phyloP scores from a whole-genome alignment of 2,797 vertebrate species.

The Ptychadena robeensis region DNA sequence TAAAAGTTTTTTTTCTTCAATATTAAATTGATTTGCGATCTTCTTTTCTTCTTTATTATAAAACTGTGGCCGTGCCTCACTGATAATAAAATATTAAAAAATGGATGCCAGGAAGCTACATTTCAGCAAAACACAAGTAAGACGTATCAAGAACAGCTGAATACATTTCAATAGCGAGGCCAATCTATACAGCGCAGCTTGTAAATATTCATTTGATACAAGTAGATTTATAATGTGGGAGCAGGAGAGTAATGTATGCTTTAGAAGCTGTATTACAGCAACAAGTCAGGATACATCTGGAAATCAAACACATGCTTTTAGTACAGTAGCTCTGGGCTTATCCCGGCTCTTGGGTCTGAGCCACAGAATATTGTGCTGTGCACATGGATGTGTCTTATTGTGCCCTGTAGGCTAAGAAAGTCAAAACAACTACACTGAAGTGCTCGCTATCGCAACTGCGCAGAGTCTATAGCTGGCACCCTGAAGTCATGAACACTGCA shows the following conservation, averaged over 20 bases:
- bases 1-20: constrained; percentile 27
- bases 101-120: constrained; percentile 49
- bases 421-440: constrained; percentile 27
- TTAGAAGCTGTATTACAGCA: constrained; percentile 44
- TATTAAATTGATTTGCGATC: constrained; percentile 52
- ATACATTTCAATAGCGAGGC: constrained; percentile 52
- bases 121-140: constrained; percentile 41
- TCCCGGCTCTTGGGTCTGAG: constrained; percentile 19
- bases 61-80: constrained; percentile 43
- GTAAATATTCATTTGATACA: constrained; percentile 61
- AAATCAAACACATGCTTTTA: constrained; percentile 35
- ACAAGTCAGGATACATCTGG: constrained; percentile 41
- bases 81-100: constrained; percentile 59
- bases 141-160: constrained; percentile 52
- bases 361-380: constrained; percentile 23
- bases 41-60: constrained; percentile 47
- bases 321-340: constrained; percentile 29
- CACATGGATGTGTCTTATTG: constrained; percentile 31
- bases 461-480: constrained; percentile 29
- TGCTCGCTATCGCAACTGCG: constrained; percentile 18
- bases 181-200: constrained; percentile 53
- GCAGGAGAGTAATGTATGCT: constrained; percentile 42
- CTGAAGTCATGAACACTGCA: constrained; percentile 29
- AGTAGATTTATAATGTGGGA: constrained; percentile 47
- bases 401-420: constrained; percentile 38